Conservation (phyloP, 2,113 vertebrate species). For the Todiramphus saurophagus region DNA sequence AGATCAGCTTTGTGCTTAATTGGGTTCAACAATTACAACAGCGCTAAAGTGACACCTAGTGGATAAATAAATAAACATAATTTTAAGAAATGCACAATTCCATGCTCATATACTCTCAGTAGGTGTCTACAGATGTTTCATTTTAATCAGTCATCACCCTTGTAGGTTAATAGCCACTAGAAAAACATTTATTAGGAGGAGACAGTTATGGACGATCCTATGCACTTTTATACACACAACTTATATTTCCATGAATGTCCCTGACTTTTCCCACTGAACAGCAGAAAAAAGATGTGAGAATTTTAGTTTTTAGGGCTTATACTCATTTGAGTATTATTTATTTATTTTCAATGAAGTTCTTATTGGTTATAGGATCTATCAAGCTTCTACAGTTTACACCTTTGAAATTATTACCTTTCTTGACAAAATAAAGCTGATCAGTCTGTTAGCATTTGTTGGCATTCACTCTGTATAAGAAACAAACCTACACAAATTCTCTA, state of each 20-base stretch:
- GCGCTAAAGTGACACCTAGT: conserved; percentile 22
- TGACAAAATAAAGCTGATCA: neutral
- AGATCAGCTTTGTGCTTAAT: neutral
- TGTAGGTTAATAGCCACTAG: neutral
- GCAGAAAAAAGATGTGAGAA: neutral
- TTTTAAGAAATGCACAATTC: neutral
- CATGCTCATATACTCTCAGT: neutral
- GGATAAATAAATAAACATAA: neutral
- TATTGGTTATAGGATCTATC: neutral
- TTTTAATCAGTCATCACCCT: neutral
- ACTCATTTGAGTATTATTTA: neutral
- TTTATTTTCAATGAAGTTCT: neutral
- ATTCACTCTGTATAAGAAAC: neutral
- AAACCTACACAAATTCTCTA: neutral
- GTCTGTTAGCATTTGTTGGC: neutral
- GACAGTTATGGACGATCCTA: neutral
- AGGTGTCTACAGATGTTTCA: neutral
- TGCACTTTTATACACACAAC: neutral
- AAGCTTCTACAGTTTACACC: neutral
- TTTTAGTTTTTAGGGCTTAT: neutral
- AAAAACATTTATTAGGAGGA: neutral
- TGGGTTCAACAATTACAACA: neutral
- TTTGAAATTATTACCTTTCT: neutral
- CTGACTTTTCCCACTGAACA: neutral
- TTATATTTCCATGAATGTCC: neutral